Evolutionary conservation across 2,113 vertebrate genomes (phyloP), one percentile per base, ranked within the genome.

Genomic region (Crypturellus undulatus): DNA sequence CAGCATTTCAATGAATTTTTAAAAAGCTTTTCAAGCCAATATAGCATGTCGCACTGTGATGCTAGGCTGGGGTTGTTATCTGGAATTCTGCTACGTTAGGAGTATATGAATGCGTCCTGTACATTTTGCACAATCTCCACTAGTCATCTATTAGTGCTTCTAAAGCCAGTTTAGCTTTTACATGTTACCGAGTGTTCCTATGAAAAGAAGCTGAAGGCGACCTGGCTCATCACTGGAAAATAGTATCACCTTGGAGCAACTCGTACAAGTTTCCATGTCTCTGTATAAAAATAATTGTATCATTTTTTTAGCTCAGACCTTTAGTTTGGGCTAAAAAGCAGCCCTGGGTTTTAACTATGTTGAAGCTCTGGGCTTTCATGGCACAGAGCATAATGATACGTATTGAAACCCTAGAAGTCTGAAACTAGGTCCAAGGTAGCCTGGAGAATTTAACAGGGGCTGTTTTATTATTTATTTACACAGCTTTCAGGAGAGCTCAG

Each of bases 401-500:
- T n/a, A 30, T 18, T 94, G 98, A 98, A 98, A 98, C 97, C 80
- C 87, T 83, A 98, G 98, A 97, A 92, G 93, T 91, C 90, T 54
- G 98, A 97, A 98, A 99, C 80, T 80, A 7, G 97, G 99, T 97
- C 98, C 19, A 43, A 16, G 78, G 79, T 87, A 47, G 88, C 36
- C 85, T 90, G n/a, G 93, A 95, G 54, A 78, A 94, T 89, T 87
- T 96, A 97, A 64, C 89, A 95, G 80, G 86, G 63, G 38, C 65
- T 77, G 89, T 64, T 93, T 80, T 96, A 98, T 99, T 98, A 99
- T 98, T 99, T 97, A 99, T 98, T 98, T 97, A 98, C 93, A 90
- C 47, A 30, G 77, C 52, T 95, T 91, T 78, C 87, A 30, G 82
- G 91, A 89, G 94, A 94, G 89, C 90, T 94, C 90, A 86, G 75